phyloP scores from a whole-genome alignment of 2,888 invertebrate species.

The Eustalomyia histrio region DNA sequence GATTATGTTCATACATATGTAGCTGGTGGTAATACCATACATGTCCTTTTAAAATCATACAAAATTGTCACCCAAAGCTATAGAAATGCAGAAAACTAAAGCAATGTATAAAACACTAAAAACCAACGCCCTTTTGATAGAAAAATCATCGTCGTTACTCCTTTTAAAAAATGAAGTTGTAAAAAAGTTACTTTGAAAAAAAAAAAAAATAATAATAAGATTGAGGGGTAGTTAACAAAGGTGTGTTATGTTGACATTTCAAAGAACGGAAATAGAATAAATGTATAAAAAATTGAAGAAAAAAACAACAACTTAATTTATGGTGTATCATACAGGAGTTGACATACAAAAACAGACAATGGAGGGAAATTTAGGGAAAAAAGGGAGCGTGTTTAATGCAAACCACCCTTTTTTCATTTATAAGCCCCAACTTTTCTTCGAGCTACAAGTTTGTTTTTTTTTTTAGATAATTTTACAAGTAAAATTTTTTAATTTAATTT shows the following conservation, averaged over 20 bases:
- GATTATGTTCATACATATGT: slow-evolving; percentile 16
- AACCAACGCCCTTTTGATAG: slow-evolving; percentile 25
- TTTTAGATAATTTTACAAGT: no score
- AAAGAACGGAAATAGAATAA: background rate
- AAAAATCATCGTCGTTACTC: background rate
- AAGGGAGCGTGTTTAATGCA: background rate
- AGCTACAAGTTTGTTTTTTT: background rate
- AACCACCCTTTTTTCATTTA: background rate
- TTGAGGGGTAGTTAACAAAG: slow-evolving; percentile 3
- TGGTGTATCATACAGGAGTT: slow-evolving; percentile 1
- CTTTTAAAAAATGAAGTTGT: background rate
- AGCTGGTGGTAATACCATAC: background rate
- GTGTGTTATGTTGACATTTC: background rate
- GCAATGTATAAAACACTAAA: background rate
- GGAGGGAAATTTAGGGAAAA: background rate
- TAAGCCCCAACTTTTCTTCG: background rate
- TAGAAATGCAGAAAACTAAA: background rate
- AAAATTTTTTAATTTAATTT: background rate
- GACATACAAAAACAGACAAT: background rate
- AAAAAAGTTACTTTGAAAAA: background rate
- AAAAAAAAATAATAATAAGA: no score
- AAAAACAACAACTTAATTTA: slow-evolving; percentile 18
- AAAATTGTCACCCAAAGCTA: slow-evolving; percentile 22
- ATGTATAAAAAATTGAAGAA: no score
- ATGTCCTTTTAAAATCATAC: background rate